phyloP scores from a whole-genome alignment of 2,113 vertebrate genomes.

The Leucosticte australis region DNA sequence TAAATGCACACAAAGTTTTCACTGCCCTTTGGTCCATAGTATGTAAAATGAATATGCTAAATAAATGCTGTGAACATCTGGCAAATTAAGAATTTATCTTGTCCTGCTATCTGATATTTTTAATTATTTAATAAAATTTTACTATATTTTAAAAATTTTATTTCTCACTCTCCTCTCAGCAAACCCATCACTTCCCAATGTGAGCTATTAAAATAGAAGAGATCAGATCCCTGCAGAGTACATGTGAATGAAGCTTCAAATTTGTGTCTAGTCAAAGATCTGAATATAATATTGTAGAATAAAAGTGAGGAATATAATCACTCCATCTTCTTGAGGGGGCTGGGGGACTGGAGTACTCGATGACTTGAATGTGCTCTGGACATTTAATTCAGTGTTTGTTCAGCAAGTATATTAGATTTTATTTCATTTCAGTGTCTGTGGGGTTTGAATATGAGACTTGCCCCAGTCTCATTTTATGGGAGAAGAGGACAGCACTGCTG shows the following conservation, averaged over 20 bases:
- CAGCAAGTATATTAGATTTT: not conserved
- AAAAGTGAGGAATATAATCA: slow-evolving; percentile 6
- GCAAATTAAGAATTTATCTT: not conserved
- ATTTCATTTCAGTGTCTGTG: slow-evolving; percentile 87
- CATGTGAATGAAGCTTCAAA: slow-evolving; percentile 48
- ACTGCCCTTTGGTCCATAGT: not conserved
- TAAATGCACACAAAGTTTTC: not conserved
- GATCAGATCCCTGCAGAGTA: slow-evolving; percentile 37
- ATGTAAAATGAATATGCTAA: not conserved
- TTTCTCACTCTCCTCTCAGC: not conserved
- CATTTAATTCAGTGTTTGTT: not conserved
- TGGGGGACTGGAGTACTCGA: not conserved
- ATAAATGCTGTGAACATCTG: not conserved
- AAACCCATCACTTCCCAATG: slow-evolving; percentile 15
- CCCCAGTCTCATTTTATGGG: slow-evolving; percentile 94
- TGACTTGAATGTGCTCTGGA: not conserved
- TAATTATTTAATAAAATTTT: not conserved
- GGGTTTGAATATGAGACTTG: slow-evolving; percentile 98
- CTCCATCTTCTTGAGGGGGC: not conserved
- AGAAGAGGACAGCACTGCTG: slow-evolving; percentile 91
- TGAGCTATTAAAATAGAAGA: slow-evolving; percentile 19
- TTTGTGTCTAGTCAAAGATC: slow-evolving; percentile 49
- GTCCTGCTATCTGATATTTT: not conserved
- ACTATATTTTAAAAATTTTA: not conserved
- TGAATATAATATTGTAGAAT: slow-evolving; percentile 43